Evolutionary conservation across 2,888 invertebrate genomes (phyloP).

Genomic region (Phytoseiulus persimilis): DNA sequence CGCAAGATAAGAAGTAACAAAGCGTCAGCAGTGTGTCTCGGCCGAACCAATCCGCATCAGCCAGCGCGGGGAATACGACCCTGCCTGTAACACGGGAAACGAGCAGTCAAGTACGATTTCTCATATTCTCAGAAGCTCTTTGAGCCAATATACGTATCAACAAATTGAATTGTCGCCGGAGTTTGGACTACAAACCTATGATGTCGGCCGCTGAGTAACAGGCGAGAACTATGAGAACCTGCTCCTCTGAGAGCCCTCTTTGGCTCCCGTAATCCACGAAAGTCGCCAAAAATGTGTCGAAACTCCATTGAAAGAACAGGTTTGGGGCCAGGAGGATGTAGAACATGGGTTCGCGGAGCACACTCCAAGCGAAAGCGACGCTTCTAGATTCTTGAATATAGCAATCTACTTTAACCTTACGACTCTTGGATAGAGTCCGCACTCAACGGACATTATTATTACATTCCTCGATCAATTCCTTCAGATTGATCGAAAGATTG

Average conservation of each 20-base stretch:
- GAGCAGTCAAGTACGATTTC: neutral
- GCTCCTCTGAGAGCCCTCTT: neutral
- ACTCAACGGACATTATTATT: too few species aligned
- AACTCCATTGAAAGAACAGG: constrained; percentile 1
- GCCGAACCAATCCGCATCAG: neutral
- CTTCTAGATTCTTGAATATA: neutral
- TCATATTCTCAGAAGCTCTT: too few species aligned
- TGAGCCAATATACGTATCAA: too few species aligned
- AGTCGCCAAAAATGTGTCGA: constrained; percentile 12
- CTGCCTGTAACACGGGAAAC: neutral
- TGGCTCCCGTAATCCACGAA: neutral
- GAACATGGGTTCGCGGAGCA: constrained; percentile 10
- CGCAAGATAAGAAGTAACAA: neutral
- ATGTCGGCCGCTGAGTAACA: neutral
- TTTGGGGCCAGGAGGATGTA: neutral
- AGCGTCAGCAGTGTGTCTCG: neutral
- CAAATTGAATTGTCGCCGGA: neutral
- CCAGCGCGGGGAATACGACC: neutral
- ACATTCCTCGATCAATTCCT: too few species aligned
- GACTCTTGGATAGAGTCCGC: too few species aligned
- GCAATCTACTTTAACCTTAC: too few species aligned
- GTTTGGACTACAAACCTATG: neutral
- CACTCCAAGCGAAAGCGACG: neutral
- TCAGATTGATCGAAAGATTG: too few species aligned
- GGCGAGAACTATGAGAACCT: neutral